Evolutionary conservation across 2,888 invertebrate species (phyloP), one percentile per base, ranked within the genome.

Genomic region (Plutella xylostella): DNA sequence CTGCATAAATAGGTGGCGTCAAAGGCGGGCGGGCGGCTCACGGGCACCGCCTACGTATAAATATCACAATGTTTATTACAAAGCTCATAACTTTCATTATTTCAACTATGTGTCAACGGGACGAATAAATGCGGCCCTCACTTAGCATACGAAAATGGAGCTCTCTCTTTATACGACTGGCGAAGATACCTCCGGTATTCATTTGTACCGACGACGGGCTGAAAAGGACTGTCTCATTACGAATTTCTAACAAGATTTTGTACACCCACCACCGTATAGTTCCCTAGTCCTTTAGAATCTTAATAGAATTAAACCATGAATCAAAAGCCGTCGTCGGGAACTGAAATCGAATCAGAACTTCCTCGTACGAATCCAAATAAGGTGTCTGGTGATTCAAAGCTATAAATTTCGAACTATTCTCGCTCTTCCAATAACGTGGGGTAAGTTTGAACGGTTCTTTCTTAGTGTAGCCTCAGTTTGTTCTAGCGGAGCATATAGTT

Each of bases 71-170:
- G 34, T 15, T 22, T 40, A 25, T 38, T 33, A 34, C 22, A 28
- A 4, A 19, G 15, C 7, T 20, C 33, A 15, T 28, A 37, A 33
- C 38, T 45, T 48, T 45, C 30, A 45, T 48, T 48, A 45, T 45
- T 22, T 20, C 51, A 46, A 48, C 49, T 43, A 48, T 48, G 60
- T 48, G 53, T 46, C 48, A 52, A 49, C 35, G 20, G 22, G n/a
- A n/a, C 41, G 34, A 47, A 54, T 55, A 51, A 50, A 51, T 50
- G 45, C 48, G 33, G 34, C 38, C 31, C 31, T 41, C 45, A 61
- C 72, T 74, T 75, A 71, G 53, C 74, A 74, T 74, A 74, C 74
- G 74, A 76, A 74, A 71, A 72, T 70, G 55, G 55, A 56, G 54
- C 55, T 56, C 43, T 35, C 47, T 50, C 22, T 39, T 39, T 39